A percentile compares a stretch with the other conserved stretches of the same genome.
Evolutionary conservation across 2,888 invertebrate genomes (phyloP).

Genomic region (Nomada fucata): DNA sequence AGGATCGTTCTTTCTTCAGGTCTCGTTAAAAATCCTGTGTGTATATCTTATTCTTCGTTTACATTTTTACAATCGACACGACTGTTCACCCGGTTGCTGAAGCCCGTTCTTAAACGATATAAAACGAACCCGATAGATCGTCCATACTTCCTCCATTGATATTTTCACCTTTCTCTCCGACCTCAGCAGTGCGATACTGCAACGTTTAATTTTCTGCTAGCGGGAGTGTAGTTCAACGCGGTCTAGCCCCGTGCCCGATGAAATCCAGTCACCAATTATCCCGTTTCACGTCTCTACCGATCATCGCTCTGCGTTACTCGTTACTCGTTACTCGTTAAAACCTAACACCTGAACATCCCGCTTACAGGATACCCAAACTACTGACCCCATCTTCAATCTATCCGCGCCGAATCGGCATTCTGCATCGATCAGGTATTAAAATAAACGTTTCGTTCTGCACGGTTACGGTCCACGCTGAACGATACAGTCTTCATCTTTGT

Average conservation of each 20-base stretch:
- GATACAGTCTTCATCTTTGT: conserved; percentile 3
- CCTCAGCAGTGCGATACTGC: conserved; percentile 9
- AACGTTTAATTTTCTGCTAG: conserved; percentile 1
- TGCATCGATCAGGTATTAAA: background rate
- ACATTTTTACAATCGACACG: background rate
- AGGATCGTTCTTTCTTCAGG: background rate
- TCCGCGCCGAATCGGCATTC: background rate
- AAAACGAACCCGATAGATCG: no score
- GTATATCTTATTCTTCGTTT: background rate
- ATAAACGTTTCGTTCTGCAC: background rate
- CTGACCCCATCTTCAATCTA: background rate
- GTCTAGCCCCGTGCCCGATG: conserved; percentile 30
- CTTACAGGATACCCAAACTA: no score
- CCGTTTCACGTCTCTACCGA: conserved; percentile 15
- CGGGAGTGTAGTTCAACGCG: conserved; percentile 13
- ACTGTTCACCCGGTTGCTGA: background rate
- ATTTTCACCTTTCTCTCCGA: conserved; percentile 12
- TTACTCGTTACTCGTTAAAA: conserved; percentile 44
- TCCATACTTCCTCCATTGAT: background rate
- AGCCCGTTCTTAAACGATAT: background rate
- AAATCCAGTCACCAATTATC: conserved; percentile 35
- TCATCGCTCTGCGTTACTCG: no score
- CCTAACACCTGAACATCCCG: conserved; percentile 23
- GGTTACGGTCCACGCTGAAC: conserved; percentile 2
- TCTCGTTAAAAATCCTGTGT: background rate